Conservation (phyloP, 2,797 vertebrate species). For the Odontamblyopus rebecca region DNA sequence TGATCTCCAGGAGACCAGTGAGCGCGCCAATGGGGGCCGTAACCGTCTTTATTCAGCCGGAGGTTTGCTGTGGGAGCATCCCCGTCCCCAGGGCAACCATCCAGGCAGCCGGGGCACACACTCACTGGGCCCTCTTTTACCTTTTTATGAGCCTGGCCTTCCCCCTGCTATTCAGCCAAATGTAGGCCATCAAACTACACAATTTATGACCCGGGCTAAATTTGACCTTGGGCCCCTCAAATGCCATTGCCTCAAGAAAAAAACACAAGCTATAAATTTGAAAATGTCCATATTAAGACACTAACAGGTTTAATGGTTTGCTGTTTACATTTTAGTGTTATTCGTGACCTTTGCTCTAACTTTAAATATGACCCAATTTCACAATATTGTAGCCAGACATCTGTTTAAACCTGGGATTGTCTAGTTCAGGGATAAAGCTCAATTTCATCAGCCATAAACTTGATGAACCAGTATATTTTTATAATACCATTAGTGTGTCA, state of each 20-base stretch:
- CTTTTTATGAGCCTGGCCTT: conserved; percentile 82
- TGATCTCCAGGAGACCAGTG: conserved; percentile 62
- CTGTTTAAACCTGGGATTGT: background rate
- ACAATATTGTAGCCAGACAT: background rate
- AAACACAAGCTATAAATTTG: conserved; percentile 46
- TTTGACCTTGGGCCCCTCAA: conserved; percentile 83
- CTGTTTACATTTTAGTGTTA: conserved; percentile 25
- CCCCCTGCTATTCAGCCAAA: conserved; percentile 81
- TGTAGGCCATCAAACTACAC: conserved; percentile 80
- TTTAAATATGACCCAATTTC: conserved; percentile 1
- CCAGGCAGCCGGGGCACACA: conserved; percentile 66
- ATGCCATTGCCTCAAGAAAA: conserved; percentile 65
- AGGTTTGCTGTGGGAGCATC: conserved; percentile 68
- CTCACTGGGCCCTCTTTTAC: conserved; percentile 71
- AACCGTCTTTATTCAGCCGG: conserved; percentile 71
- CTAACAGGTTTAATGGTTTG: conserved; percentile 35
- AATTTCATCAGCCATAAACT: background rate
- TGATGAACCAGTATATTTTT: background rate
- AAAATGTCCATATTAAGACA: conserved; percentile 42
- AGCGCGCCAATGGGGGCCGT: conserved; percentile 64
- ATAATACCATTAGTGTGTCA: background rate
- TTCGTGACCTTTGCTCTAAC: conserved; percentile 28
- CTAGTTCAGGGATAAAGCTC: background rate
- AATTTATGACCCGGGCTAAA: conserved; percentile 79
- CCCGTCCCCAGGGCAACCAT: conserved; percentile 74